Evolutionary conservation across 2,797 vertebrate genomes (phyloP).

Genomic region (Ataeniobius toweri): DNA sequence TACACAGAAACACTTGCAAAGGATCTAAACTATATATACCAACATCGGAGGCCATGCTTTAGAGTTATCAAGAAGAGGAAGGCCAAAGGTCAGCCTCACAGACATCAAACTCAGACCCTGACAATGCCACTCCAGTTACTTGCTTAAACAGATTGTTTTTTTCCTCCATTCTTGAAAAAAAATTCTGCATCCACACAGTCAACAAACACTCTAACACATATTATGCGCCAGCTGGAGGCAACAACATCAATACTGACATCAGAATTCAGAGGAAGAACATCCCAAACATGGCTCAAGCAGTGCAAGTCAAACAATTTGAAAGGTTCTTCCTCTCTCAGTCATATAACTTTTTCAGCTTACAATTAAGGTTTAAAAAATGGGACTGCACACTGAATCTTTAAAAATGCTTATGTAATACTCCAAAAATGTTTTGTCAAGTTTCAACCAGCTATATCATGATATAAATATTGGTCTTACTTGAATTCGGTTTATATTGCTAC

Average conservation of each 20-base stretch:
- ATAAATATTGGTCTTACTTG: background rate
- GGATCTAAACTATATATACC: conserved; percentile 42
- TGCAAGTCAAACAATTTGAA: background rate
- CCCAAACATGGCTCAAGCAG: background rate
- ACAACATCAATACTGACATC: background rate
- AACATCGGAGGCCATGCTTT: conserved; percentile 46
- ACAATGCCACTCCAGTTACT: too few relatives aligned
- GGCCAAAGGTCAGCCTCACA: conserved; percentile 43
- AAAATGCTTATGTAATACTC: background rate
- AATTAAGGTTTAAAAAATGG: too few relatives aligned
- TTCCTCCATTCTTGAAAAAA: background rate
- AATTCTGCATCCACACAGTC: background rate
- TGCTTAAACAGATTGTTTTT: background rate
- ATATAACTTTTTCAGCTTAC: background rate
- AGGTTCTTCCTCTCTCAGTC: background rate
- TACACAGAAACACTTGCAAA: conserved; percentile 43
- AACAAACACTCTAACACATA: background rate
- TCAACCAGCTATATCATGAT: background rate
- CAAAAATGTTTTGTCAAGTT: background rate
- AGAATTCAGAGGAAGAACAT: background rate
- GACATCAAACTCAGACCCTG: background rate
- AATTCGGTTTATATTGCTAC: too few relatives aligned
- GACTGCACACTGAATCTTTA: background rate
- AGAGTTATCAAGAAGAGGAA: conserved; percentile 24
- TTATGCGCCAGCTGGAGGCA: background rate